Evolutionary conservation across 2,888 invertebrate species (phyloP), one percentile per base, ranked within the genome.

Genomic region (Ryuthela nishihirai): DNA sequence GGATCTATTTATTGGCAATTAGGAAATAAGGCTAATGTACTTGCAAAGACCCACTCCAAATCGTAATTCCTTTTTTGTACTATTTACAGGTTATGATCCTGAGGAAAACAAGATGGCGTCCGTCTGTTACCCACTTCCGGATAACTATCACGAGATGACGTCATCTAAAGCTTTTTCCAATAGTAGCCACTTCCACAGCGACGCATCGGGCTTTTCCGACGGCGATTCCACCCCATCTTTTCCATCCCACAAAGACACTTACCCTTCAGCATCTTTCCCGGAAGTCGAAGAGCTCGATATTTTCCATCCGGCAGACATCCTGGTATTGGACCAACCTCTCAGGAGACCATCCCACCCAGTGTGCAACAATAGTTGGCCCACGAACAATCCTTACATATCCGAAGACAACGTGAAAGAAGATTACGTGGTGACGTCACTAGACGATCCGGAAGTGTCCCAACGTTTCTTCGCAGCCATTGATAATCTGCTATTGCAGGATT

Each of bases 251-350:
- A 39, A 39, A 9, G 43, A 42, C 6, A 24, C 42, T 1, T 48
- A 50, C 20, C 36, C 43, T 5, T 53, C 50, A n/a, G 29, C 59
- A 4, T 36, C 42, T n/a, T 59, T 59, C 21, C 47, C 52, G 6
- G 61, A 65, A 49, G 59, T 58, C n/a, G 64, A 61, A 21, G 34
- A 43, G 4, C 17, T 52, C 21, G 65, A 65, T 24, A 47, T 64
- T 15, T 40, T 64, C 15, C 65, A 62, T 47, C 62, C 65, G 1
- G 46, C 50, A 4, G 65, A 65, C 36, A 65, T 65, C 17, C 40
- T 65, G 18, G 64, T 62, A 3, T 50, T 65, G 4, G 65, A 65
- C 25, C 59, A 63, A 25, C 65, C 65, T 20, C 21, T 60, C 10
- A 40, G 54, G 15, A 60, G 52, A 23, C 34, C 48, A 1, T 34